Base-by-base conservation (phyloP, 2,888 invertebrate genomes). In the Polyommatus iphigenia region DNA sequence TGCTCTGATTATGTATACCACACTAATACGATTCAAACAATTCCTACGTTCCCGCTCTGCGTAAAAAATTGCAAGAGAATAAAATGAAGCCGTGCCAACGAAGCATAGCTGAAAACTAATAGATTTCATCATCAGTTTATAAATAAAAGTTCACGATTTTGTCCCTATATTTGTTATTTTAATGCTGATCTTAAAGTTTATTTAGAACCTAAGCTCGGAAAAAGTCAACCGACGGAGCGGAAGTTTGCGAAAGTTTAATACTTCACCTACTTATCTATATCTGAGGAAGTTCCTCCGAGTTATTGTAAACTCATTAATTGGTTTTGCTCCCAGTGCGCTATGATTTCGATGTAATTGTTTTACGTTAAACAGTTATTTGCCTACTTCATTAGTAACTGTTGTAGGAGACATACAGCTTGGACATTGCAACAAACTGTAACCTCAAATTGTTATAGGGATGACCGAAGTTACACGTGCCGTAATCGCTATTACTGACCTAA, bases 401-500 rank as follows among this genome's bases (percentile, higher is more conserved):
- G 50, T 50, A 50, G 50, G 50, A 41, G 41, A 41, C 6, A 24
- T 67, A 29, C 50, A 15, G 29, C 29, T 67, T 29, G 29, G 13
- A 29, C 67, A 15, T 67, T 29, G 29, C 29, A 67, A 67, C 67
- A 29, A 67, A 67, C 5, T 29, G 15, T 29, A 67, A 67, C 67
- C 29, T 67, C 29, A 67, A 67, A 67, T 29, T 29, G 67, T 29
- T 67, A 29, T 29, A 67, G 67, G 24, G 67, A 67, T 20, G 29
- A 29, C 15, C 29, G 29, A 29, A 67, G 67, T 67, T 67, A 67
- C 67, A 67, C 67, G 29, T 67, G 71, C 36, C 32, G 41, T 72
- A 36, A 72, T 72, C 32, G 71, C 71, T 67, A 2, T 67, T 67
- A 29, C 67, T 72, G 71, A 72, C 71, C 71, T 72, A 72, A 72